These are phyloP conservation scores for Andinoacara biseriatus DNA, from an alignment of 2,113 vertebrate genomes.

Conservation along the genomic window DNA sequence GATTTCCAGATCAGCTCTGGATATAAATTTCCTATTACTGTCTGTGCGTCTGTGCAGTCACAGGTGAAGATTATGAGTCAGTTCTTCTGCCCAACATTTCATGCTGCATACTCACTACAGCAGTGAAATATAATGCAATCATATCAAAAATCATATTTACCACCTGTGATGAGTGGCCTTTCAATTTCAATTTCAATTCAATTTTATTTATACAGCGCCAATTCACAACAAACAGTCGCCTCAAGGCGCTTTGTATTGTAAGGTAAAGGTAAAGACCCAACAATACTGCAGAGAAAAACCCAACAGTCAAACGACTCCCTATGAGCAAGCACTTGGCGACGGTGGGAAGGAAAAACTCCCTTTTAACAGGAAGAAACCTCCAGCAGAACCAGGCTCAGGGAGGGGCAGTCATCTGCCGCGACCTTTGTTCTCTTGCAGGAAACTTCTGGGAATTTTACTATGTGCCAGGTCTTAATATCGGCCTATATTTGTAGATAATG, in stretches of 20 bases:
- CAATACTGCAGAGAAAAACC: no score
- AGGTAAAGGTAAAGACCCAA: no score
- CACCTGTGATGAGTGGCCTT: background rate
- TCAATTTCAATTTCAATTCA: no score
- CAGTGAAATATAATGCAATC: background rate
- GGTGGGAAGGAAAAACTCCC: no score
- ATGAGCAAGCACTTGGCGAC: no score
- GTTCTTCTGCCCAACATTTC: background rate
- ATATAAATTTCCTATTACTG: background rate
- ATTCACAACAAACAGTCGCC: no score
- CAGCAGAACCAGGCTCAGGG: no score
- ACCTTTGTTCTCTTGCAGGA: background rate
- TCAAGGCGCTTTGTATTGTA: no score
- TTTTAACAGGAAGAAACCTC: no score
- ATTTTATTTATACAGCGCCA: no score
- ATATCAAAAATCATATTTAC: background rate
- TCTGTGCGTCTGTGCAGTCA: background rate
- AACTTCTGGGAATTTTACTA: background rate
- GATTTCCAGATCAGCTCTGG: background rate
- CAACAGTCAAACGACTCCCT: no score
- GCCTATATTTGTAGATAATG: background rate
- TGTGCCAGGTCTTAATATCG: background rate
- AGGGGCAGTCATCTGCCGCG: no score
- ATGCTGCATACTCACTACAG: background rate
- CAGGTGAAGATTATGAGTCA: background rate